Conservation (phyloP, 2,797 vertebrate species). For the Pogoniulus pusillus region DNA sequence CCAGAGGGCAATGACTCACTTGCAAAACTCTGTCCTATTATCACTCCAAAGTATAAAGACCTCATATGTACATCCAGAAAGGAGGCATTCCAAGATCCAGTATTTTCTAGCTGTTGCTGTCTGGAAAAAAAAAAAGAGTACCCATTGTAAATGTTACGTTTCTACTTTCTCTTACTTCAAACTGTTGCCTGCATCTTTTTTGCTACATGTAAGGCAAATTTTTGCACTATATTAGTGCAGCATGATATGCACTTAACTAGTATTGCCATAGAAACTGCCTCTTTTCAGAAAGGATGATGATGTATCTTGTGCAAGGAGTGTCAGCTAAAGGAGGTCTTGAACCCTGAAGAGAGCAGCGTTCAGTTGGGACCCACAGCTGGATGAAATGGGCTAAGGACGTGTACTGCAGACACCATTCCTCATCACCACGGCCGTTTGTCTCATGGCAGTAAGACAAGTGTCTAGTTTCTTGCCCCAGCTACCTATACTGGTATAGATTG, state of each 20-base stretch:
- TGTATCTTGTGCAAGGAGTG: constrained; percentile 81
- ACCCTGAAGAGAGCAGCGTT: constrained; percentile 76
- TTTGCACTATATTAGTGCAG: constrained; percentile 99
- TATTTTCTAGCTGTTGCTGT: constrained; percentile 80
- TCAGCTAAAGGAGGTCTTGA: constrained; percentile 72
- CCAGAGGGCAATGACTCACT: constrained; percentile 67
- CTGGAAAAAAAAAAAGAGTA: constrained; percentile 81
- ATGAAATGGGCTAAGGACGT: constrained; percentile 62
- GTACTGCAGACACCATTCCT: constrained; percentile 70
- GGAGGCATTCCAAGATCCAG: constrained; percentile 71
- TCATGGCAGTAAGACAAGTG: constrained; percentile 76
- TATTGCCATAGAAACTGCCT: constrained; percentile 93
- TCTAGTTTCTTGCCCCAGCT: constrained; percentile 76
- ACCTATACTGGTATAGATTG: constrained; percentile 68
- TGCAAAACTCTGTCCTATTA: constrained; percentile 62
- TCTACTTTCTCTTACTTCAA: constrained; percentile 81
- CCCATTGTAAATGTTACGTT: constrained; percentile 76
- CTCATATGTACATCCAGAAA: constrained; percentile 60
- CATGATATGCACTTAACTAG: constrained; percentile 93
- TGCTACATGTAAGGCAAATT: constrained; percentile 87
- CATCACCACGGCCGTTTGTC: constrained; percentile 70
- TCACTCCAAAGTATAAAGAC: constrained; percentile 62
- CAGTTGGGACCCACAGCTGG: constrained; percentile 73
- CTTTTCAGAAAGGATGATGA: constrained; percentile 83
- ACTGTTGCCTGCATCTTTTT: constrained; percentile 83